Evolutionary conservation across 2,888 invertebrate genomes (phyloP).

Genomic region (Helleia helle): DNA sequence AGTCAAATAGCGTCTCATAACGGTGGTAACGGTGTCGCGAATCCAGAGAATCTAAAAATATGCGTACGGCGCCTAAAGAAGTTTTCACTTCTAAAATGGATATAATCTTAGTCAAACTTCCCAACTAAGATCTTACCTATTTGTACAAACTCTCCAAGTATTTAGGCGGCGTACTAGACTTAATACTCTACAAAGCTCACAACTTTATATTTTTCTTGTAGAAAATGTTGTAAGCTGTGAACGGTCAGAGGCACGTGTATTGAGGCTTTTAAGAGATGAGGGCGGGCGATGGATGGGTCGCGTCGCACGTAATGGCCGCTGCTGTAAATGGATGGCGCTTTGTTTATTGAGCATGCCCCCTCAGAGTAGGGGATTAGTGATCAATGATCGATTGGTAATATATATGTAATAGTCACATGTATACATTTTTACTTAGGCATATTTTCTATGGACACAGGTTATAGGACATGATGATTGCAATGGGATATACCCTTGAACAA

Average conservation of each 20-base stretch:
- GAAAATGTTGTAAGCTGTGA: not conserved
- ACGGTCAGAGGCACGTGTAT: not conserved
- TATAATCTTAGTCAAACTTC: too few relatives aligned
- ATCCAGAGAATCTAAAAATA: too few relatives aligned
- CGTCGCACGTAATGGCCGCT: conserved; percentile 25
- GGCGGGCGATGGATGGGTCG: conserved; percentile 25
- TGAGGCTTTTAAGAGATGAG: conserved; percentile 26
- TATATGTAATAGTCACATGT: not conserved
- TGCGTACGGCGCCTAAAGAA: too few relatives aligned
- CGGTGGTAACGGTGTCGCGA: too few relatives aligned
- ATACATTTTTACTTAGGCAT: not conserved
- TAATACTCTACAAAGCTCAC: too few relatives aligned
- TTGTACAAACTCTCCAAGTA: too few relatives aligned
- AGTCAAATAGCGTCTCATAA: too few relatives aligned
- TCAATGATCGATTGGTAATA: conserved; percentile 4
- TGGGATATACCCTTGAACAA: too few relatives aligned
- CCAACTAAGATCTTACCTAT: too few relatives aligned
- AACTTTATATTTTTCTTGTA: not conserved
- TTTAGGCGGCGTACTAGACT: too few relatives aligned
- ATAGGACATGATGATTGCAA: not conserved
- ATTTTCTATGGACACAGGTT: not conserved
- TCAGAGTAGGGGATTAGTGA: conserved; percentile 2
- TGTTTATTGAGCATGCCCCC: conserved; percentile 16
- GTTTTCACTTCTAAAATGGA: too few relatives aligned
- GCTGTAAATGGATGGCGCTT: conserved; percentile 24